These are phyloP conservation scores for Suricata suricatta DNA, from an alignment of 2,113 vertebrate genomes.

Conservation along the genomic window DNA sequence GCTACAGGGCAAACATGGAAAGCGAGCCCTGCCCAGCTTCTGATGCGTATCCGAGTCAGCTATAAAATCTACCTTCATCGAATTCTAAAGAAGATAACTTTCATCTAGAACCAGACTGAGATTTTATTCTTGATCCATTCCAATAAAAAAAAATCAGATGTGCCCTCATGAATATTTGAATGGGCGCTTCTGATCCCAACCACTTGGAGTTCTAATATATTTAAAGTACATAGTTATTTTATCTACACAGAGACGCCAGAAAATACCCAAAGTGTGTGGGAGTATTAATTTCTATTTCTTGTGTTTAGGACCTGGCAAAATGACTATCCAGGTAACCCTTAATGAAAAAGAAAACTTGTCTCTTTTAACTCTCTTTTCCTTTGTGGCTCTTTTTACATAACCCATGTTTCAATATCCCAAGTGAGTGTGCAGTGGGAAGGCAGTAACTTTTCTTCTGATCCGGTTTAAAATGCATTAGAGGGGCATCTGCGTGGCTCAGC, in stretches of 20 bases:
- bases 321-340: neutral
- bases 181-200: neutral
- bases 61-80: neutral
- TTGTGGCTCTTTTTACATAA: neutral
- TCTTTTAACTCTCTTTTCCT: neutral
- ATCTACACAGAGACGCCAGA: neutral
- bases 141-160: neutral
- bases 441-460: neutral
- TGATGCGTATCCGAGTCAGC: neutral
- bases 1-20: neutral
- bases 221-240: neutral
- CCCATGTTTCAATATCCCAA: neutral
- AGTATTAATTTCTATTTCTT: neutral
- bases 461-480: neutral
- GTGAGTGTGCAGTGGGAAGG: accelerated
- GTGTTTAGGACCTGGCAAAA: neutral
- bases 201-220: neutral
- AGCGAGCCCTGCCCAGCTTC: neutral
- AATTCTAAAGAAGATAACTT: neutral
- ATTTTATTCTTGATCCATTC: neutral
- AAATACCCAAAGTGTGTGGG: neutral
- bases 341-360: neutral
- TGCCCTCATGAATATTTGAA: neutral
- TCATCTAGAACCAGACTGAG: neutral
- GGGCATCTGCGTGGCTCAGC: too few species aligned